Conservation (phyloP, 2,797 vertebrate species). For the Poeciliopsis turneri region DNA sequence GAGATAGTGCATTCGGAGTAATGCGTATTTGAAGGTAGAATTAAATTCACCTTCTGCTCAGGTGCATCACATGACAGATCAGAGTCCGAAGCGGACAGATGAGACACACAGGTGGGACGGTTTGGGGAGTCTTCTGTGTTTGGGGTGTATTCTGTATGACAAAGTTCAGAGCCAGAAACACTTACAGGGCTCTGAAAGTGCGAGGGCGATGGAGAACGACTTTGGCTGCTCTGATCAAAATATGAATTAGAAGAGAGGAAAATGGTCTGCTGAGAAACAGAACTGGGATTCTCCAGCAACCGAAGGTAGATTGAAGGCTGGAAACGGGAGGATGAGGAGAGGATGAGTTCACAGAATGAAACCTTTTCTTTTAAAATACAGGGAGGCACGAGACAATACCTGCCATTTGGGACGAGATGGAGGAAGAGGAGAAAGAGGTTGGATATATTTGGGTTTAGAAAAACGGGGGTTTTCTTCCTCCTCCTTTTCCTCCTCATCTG, state of each 20-base stretch:
- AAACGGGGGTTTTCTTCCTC: slow-evolving; percentile 84
- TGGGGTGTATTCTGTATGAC: slow-evolving; percentile 58
- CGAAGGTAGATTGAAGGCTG: slow-evolving; percentile 82
- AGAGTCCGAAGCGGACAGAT: slow-evolving; percentile 56
- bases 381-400: slow-evolving; percentile 77
- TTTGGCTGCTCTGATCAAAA: not conserved
- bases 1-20: not conserved
- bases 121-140: slow-evolving; percentile 53
- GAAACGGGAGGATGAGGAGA: slow-evolving; percentile 28
- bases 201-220: slow-evolving; percentile 50
- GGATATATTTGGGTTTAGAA: slow-evolving; percentile 81
- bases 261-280: slow-evolving; percentile 50
- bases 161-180: slow-evolving; percentile 34
- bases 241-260: slow-evolving; percentile 58
- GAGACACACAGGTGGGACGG: slow-evolving; percentile 14
- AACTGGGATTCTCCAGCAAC: slow-evolving; percentile 69
- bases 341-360: slow-evolving; percentile 1
- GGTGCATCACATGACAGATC: slow-evolving; percentile 77
- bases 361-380: not conserved
- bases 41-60: slow-evolving; percentile 84
- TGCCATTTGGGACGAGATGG: slow-evolving; percentile 84
- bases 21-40: not conserved
- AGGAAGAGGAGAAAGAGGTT: slow-evolving; percentile 69
- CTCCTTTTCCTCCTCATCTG: slow-evolving; percentile 47
- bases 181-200: slow-evolving; percentile 11